Evolutionary conservation across 37 sponge, comb jelly and placozoan genomes (phyloP), one percentile per base, ranked within the genome.

Genomic region (Hormiphora californensis): DNA sequence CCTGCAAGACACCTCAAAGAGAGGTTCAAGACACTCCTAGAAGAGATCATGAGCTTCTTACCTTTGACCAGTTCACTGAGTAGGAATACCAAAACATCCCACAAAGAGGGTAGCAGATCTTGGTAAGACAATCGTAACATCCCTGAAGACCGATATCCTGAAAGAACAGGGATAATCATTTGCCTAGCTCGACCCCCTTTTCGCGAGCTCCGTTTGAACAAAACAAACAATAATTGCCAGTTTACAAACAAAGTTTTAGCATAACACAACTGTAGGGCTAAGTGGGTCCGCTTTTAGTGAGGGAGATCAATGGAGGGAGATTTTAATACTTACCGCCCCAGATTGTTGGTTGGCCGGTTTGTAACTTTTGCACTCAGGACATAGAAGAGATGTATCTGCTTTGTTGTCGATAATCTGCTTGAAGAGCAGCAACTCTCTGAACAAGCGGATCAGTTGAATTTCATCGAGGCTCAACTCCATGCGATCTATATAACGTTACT

Each of bases 21-120:
- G n/a, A n/a, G n/a, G n/a, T n/a, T n/a, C n/a, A n/a, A n/a, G n/a
- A n/a, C n/a, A n/a, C n/a, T n/a, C n/a, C n/a, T n/a, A n/a, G n/a
- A n/a, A n/a, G n/a, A n/a, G n/a, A n/a, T n/a, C n/a, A n/a, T n/a
- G n/a, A n/a, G n/a, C n/a, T n/a, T n/a, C n/a, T 57, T 15, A 73
- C 81, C 81, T 73, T 73, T 41, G 43, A 46, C 81, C 81, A 73
- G 25, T 73, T 73, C 28, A 73, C 81, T 40, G 81, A 73, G 44
- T 73, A 73, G 21, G 81, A 36, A 41, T 73, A 73, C 81, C 81
- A 73, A 36, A 73, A 73, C 27, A 73, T 4, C 8, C 81, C 81
- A 41, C 81, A 73, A 5, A 73, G 35, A 33, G 81, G 81, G 22
- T 73, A 73, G 46, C 81, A 73, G 12, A 73, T 73, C 43, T 73